phyloP scores from a whole-genome alignment of 2,888 invertebrate genomes.

The Platycheirus albimanus region DNA sequence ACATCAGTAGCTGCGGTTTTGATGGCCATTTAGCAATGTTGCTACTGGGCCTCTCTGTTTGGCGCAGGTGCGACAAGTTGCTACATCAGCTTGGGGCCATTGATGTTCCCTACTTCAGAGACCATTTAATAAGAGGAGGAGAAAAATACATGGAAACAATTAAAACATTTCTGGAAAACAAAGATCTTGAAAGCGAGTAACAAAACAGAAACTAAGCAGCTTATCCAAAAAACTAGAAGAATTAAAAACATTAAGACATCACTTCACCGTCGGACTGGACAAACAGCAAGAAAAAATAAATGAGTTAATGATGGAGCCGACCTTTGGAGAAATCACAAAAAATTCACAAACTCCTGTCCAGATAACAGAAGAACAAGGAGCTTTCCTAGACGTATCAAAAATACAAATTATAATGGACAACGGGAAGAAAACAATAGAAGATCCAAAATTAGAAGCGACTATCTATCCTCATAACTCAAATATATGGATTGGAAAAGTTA shows the following conservation, averaged over 20 bases:
- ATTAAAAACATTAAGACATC: neutral
- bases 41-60: too few relatives aligned
- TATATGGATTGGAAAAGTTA: conserved; percentile 7
- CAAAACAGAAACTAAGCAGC: neutral
- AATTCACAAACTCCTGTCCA: neutral
- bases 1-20: too few relatives aligned
- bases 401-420: conserved; percentile 5
- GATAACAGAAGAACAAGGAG: neutral
- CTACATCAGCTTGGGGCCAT: neutral
- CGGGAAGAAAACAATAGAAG: conserved; percentile 2
- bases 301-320: neutral
- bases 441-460: neutral
- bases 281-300: neutral
- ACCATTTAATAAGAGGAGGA: conserved; percentile 3
- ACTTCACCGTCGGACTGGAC: conserved; percentile 2
- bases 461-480: neutral
- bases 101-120: conserved; percentile 2
- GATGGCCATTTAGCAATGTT: too few relatives aligned
- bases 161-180: neutral
- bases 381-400: neutral
- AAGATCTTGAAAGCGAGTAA: neutral
- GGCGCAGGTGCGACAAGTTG: too few relatives aligned
- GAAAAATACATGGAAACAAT: conserved; percentile 1
- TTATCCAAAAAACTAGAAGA: conserved; percentile 1
- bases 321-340: too few relatives aligned